Evolutionary conservation across 2,888 invertebrate species (phyloP).

Genomic region (Teleogryllus oceanicus): DNA sequence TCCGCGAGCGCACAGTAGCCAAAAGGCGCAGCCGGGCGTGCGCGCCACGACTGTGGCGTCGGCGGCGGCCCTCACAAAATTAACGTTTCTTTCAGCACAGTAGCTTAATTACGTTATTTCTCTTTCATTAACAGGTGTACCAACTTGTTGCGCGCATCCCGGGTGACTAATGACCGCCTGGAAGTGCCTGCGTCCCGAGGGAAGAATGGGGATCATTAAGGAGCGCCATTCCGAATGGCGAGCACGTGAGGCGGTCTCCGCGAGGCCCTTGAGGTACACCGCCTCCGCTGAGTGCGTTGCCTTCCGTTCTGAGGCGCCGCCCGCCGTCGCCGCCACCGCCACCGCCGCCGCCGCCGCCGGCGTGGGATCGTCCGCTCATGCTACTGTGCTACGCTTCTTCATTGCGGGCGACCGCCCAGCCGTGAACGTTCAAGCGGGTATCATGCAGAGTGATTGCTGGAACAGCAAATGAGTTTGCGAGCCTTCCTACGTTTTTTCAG

Average conservation of each 20-base stretch:
- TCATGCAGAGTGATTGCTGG: no score
- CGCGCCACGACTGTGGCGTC: neutral
- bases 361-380: neutral
- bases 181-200: neutral
- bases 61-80: neutral
- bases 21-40: neutral
- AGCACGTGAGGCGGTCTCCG: neutral
- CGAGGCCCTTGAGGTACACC: neutral
- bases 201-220: constrained; percentile 8
- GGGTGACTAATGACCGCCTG: neutral
- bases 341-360: neutral
- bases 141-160: constrained; percentile 1
- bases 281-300: neutral
- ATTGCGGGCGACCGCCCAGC: no score
- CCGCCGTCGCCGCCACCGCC: neutral
- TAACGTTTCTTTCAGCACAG: constrained; percentile 18
- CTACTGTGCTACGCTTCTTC: no score
- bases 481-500: no score
- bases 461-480: no score
- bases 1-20: neutral
- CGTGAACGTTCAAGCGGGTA: no score
- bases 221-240: neutral
- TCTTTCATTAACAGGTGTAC: constrained; percentile 18
- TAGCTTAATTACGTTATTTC: constrained; percentile 10
- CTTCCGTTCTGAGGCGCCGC: neutral